Evolutionary conservation across 92 coral and sea anemone genomes (phyloP), one percentile per base, ranked within the genome.

Genomic region (Phenganax subtilis): DNA sequence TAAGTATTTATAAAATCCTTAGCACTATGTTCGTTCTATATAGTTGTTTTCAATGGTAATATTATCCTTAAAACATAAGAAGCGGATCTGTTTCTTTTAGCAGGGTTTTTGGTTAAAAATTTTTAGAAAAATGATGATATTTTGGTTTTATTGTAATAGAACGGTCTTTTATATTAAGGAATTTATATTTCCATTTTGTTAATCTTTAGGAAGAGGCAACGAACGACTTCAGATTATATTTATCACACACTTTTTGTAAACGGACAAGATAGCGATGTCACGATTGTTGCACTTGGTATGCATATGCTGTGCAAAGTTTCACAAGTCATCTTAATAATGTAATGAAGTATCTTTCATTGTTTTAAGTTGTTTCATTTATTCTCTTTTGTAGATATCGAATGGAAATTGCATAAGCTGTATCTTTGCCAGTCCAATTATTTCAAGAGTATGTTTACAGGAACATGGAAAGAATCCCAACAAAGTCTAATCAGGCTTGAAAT

Each of bases 381-480:
- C 17, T 71, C n/a, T 9, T 51, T 75, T 60, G 12, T 68, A 96
- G 99, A 97, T 16, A 87, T 84, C 76, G 92, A 90, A 80, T 96
- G 99, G 99, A 96, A 89, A 71, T 93, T 96, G 66, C 99, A 96
- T 80, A 96, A 91, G 73, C 81, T 96, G 63, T 96, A 96, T 81
- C 82, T 96, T 68, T 87, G 89, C 59, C 99, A 93, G 98, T 89
- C 98, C 65, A 88, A 87, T 17, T 93, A 93, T 82, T 93, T 93
- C 82, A 90, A 88, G 75, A 91, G 98, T 69, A 93, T 93, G 98
- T 91, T 93, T 55, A 87, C 84, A 87, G 98, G 98, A 47, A 86
- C 91, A 3, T 93, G 98, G 98, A 93, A 85, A 57, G 98, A 93
- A 59, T 88, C 98, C 1, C 87, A 47, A 89, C 86, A 66, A 86